phyloP scores from a whole-genome alignment of 2,113 vertebrate species.

The Pogonocichla stellata region DNA sequence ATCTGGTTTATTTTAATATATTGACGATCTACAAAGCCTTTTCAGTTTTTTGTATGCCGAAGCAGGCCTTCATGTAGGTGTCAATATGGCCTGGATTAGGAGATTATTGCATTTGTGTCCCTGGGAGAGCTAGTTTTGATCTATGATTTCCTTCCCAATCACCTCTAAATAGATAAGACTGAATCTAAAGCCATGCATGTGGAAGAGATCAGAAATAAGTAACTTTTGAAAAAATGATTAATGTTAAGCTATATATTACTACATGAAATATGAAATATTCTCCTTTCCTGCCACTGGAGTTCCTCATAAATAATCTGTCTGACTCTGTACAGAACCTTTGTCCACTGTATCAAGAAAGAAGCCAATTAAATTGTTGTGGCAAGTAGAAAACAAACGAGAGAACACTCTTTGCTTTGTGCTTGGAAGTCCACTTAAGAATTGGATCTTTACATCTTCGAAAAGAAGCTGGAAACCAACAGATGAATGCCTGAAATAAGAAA shows the following conservation, averaged over 20 bases:
- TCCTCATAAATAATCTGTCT: constrained; percentile 4
- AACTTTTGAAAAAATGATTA: background rate
- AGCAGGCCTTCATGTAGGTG: background rate
- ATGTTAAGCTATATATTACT: background rate
- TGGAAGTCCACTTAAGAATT: background rate
- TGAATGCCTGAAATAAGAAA: background rate
- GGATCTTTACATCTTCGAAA: background rate
- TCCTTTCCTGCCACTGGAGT: background rate
- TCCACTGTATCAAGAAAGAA: background rate
- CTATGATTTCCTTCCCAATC: background rate
- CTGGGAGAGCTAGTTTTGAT: background rate
- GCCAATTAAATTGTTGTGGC: background rate
- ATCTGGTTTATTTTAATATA: background rate
- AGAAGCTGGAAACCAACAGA: background rate
- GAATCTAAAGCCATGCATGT: background rate
- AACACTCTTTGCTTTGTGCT: background rate
- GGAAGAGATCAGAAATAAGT: background rate
- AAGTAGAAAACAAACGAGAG: background rate
- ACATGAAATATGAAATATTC: background rate
- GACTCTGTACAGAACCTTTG: background rate
- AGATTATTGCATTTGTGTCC: background rate
- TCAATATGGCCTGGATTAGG: background rate
- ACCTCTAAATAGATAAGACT: background rate
- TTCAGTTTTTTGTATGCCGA: background rate
- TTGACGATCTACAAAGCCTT: background rate